Conservation (phyloP, 2,113 vertebrate species). For the Arvicanthis niloticus region DNA sequence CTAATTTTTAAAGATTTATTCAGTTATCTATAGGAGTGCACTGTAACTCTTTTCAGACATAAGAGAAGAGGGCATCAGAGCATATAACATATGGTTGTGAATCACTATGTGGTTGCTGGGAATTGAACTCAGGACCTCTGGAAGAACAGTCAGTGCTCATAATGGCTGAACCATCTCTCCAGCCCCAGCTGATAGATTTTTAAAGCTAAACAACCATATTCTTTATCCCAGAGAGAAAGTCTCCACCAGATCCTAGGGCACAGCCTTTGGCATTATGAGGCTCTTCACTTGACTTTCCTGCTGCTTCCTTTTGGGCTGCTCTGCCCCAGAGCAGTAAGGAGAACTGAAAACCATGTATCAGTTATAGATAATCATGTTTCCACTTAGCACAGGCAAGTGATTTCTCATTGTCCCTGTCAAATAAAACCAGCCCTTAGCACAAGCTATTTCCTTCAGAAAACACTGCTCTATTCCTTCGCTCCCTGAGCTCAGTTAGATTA, state of each 20-base stretch:
- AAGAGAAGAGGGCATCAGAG: too few relatives aligned
- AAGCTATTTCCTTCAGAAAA: constrained; percentile 50
- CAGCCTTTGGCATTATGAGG: not conserved
- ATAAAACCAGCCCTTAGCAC: constrained; percentile 60
- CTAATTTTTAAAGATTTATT: not conserved
- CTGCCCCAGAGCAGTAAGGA: constrained; percentile 29
- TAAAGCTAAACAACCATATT: not conserved
- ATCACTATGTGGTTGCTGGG: too few relatives aligned
- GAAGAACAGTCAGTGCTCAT: too few relatives aligned
- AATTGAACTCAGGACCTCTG: too few relatives aligned
- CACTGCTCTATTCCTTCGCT: constrained; percentile 36
- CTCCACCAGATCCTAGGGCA: not conserved
- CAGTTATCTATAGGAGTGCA: too few relatives aligned
- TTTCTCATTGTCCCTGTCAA: constrained; percentile 69
- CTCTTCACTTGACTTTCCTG: not conserved
- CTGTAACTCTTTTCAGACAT: too few relatives aligned
- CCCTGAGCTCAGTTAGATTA: constrained; percentile 60
- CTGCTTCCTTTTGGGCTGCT: not conserved
- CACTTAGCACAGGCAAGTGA: constrained; percentile 66
- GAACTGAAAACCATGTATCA: constrained; percentile 62
- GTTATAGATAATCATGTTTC: constrained; percentile 57
- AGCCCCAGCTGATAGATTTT: not conserved
- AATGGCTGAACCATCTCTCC: too few relatives aligned
- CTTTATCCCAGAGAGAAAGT: not conserved
- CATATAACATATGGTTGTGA: too few relatives aligned